Conservation (phyloP, 2,888 invertebrate species). For the Prenolepis imparis region DNA sequence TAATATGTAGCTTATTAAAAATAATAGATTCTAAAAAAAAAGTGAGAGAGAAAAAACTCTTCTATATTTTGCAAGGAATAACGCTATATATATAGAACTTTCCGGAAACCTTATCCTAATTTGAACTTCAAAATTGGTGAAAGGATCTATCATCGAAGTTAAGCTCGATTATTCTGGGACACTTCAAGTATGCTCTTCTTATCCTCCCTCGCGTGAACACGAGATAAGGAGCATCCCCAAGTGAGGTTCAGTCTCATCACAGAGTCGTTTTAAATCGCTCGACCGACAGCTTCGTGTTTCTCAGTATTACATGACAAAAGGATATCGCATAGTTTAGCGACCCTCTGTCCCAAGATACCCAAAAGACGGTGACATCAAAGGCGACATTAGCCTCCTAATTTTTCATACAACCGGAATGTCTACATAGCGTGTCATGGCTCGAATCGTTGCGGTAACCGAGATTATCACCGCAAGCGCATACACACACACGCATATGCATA, state of each 20-base stretch:
- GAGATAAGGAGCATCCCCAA: constrained; percentile 7
- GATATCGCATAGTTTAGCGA: constrained; percentile 35
- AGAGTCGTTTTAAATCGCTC: constrained; percentile 37
- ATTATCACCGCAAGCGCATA: constrained; percentile 27
- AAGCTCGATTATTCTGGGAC: constrained; percentile 25
- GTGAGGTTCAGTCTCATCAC: constrained; percentile 2
- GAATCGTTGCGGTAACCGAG: constrained; percentile 33
- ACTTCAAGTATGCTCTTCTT: not conserved
- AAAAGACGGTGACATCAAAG: constrained; percentile 27
- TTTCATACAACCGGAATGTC: constrained; percentile 5
- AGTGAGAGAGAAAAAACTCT: not conserved
- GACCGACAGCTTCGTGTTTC: constrained; percentile 28
- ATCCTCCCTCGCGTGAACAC: not conserved
- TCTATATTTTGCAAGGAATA: not conserved
- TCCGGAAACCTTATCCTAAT: not conserved
- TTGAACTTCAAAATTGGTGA: not conserved
- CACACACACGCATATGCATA: not conserved
- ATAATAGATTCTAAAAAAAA: not conserved
- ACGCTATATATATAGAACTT: not conserved
- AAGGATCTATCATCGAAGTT: constrained; percentile 15
- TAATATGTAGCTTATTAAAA: not conserved
- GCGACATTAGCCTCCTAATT: not conserved
- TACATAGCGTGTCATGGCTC: constrained; percentile 10
- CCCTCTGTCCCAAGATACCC: not conserved
- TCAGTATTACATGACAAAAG: constrained; percentile 45